These are phyloP conservation scores for Pedionomus torquatus DNA, from an alignment of 2,113 vertebrate species.

Conservation along the genomic window DNA sequence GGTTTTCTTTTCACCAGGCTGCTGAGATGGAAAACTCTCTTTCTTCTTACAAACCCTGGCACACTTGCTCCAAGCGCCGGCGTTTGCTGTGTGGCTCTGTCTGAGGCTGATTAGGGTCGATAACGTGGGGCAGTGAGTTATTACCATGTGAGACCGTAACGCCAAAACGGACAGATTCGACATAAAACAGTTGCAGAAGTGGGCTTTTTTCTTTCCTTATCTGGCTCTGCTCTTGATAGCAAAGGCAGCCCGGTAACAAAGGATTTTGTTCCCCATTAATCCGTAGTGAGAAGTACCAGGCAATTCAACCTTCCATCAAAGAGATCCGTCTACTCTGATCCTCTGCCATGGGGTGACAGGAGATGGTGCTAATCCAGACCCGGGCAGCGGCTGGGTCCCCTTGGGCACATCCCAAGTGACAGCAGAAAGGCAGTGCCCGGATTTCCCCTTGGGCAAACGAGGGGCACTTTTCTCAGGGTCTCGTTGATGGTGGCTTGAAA, in stretches of 20 bases:
- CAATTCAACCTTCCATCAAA: neutral
- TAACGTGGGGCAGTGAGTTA: neutral
- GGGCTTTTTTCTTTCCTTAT: neutral
- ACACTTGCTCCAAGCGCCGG: neutral
- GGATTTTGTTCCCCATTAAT: neutral
- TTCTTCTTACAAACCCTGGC: neutral
- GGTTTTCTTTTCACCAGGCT: neutral
- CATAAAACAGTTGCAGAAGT: neutral
- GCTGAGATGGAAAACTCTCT: neutral
- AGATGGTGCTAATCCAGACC: neutral
- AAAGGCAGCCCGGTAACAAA: neutral
- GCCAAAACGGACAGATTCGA: neutral
- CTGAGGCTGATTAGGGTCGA: neutral
- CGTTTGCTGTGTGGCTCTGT: neutral
- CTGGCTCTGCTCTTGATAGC: neutral
- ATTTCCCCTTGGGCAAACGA: neutral
- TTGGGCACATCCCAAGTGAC: neutral
- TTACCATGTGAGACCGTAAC: neutral
- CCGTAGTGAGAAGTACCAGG: neutral
- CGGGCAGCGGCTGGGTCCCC: neutral
- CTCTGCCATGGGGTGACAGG: neutral
- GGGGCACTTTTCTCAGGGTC: neutral
- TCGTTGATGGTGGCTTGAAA: fast-evolving
- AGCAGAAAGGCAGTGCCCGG: neutral
- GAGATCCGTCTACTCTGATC: neutral